Percentiles rank a stretch among this genome's conserved stretches.
Conservation (phyloP, 2,888 invertebrate genomes). For the Acanthoscelides obtectus region DNA sequence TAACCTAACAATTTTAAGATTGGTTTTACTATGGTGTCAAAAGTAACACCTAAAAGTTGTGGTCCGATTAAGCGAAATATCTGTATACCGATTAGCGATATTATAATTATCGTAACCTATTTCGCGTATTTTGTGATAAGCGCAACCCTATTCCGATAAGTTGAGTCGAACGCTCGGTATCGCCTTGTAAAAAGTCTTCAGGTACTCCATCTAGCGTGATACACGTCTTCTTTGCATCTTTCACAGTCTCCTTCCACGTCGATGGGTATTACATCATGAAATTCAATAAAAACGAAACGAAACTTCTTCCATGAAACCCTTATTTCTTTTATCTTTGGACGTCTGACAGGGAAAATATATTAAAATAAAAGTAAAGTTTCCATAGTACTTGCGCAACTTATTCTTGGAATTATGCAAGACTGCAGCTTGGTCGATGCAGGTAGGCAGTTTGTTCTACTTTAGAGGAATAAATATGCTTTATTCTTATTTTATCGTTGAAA, state of each 20-base stretch:
- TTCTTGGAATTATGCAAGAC: not conserved
- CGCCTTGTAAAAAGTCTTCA: not conserved
- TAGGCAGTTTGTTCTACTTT: not conserved
- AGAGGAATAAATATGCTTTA: no score
- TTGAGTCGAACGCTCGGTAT: no score
- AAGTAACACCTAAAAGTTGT: no score
- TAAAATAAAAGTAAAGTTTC: not conserved
- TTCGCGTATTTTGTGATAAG: no score
- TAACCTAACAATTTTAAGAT: no score
- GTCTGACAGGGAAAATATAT: not conserved
- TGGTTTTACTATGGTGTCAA: no score
- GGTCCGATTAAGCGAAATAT: no score
- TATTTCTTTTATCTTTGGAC: not conserved
- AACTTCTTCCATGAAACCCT: conserved; percentile 10
- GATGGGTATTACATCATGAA: conserved; percentile 15
- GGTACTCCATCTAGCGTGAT: not conserved
- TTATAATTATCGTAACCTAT: no score
- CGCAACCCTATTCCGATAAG: no score
- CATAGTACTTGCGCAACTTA: not conserved
- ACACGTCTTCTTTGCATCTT: conserved; percentile 12
- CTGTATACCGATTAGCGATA: no score
- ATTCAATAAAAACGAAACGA: conserved; percentile 18
- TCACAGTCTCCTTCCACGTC: conserved; percentile 13
- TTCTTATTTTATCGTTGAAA: no score
- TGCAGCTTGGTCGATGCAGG: not conserved